Percentiles rank a stretch among this genome's conserved stretches.
These are phyloP conservation scores for Falco berigora DNA, from an alignment of 2,797 vertebrate species.

Conservation along the genomic window DNA sequence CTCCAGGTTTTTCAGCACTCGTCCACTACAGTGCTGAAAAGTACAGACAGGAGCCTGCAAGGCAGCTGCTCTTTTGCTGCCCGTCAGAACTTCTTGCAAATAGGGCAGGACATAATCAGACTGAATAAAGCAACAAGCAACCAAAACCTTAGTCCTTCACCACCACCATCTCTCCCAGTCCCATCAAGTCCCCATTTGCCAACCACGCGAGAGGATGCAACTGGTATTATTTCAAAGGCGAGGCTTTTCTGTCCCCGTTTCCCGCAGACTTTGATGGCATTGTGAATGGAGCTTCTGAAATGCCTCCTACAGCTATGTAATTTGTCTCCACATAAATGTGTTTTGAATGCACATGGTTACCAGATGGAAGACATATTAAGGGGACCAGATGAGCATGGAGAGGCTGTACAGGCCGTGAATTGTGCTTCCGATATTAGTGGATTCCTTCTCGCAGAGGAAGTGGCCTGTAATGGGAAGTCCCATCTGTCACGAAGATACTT, in stretches of 20 bases:
- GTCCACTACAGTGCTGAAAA: not conserved
- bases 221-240: not conserved
- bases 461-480: conserved; percentile 40
- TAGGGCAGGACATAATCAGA: not conserved
- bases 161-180: not conserved
- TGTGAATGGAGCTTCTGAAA: not conserved
- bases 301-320: conserved; percentile 24
- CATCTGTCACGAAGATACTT: conserved; percentile 54
- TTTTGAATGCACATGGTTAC: not conserved
- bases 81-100: not conserved
- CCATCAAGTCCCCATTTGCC: not conserved
- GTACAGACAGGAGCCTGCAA: not conserved
- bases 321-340: not conserved
- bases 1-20: not conserved
- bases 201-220: not conserved
- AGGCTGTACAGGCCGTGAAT: conserved; percentile 4
- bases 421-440: conserved; percentile 30
- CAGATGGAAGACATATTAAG: conserved; percentile 23
- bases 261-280: not conserved
- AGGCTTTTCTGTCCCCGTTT: not conserved
- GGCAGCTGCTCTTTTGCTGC: not conserved
- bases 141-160: not conserved
- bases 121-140: not conserved
- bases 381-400: conserved; percentile 36
- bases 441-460: conserved; percentile 23